Evolutionary conservation across 2,113 vertebrate genomes (phyloP).

Genomic region (Rhegmatorhina hoffmannsi): DNA sequence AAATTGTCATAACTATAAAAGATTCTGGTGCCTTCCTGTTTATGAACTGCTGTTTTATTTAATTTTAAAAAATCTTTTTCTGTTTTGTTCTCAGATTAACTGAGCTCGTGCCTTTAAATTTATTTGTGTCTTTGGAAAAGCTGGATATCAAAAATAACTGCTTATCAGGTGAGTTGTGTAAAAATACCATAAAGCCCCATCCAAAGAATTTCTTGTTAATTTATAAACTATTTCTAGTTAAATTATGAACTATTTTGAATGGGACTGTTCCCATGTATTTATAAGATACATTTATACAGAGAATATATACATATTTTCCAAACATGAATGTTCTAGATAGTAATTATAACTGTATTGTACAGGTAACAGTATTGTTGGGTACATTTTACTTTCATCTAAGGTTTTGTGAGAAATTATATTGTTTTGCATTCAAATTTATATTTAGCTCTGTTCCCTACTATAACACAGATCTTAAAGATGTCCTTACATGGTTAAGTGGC

Average conservation of each 20-base stretch:
- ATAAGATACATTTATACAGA: not conserved
- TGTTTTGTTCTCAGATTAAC: conserved; percentile 80
- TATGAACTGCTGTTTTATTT: not conserved
- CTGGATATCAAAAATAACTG: conserved; percentile 88
- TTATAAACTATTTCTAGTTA: not conserved
- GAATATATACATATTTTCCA: not conserved
- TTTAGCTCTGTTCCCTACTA: not conserved
- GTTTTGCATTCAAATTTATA: not conserved
- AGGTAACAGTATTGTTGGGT: not conserved
- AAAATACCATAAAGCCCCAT: not conserved
- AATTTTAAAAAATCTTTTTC: not conserved
- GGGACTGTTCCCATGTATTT: not conserved
- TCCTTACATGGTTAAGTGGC: conserved; percentile 73
- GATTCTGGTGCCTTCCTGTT: not conserved
- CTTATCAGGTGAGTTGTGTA: conserved; percentile 84
- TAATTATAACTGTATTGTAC: not conserved
- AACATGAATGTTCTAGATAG: not conserved
- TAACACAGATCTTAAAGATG: conserved; percentile 78
- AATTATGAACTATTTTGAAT: not conserved
- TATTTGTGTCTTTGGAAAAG: conserved; percentile 83
- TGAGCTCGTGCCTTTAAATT: conserved; percentile 80
- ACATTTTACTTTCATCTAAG: not conserved
- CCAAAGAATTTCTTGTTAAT: not conserved
- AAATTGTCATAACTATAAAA: not conserved
- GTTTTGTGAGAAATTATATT: not conserved